phyloP scores from a whole-genome alignment of 2,113 vertebrate genomes.

The Dicaeum eximium region DNA sequence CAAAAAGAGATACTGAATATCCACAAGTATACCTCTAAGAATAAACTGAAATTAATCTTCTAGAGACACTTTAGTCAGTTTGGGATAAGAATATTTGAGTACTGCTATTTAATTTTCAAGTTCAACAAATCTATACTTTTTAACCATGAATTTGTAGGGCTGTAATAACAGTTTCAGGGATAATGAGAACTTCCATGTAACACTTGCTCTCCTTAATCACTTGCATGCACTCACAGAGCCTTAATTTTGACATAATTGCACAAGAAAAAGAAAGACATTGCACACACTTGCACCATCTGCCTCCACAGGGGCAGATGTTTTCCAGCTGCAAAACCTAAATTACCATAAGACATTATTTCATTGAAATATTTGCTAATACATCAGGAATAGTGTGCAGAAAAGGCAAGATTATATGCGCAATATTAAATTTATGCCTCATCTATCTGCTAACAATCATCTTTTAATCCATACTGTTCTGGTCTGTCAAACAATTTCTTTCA shows the following conservation, averaged over 20 bases:
- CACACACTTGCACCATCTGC: neutral
- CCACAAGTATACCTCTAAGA: neutral
- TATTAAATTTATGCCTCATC: neutral
- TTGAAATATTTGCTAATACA: neutral
- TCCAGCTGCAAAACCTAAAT: slow-evolving; percentile 31
- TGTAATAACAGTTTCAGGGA: neutral
- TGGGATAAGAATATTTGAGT: neutral
- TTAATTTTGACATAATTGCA: slow-evolving; percentile 15
- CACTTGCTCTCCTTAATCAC: neutral
- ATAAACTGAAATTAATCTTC: neutral
- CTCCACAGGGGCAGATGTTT: slow-evolving; percentile 8
- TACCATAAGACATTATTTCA: neutral
- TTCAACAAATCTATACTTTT: neutral
- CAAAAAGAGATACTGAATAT: neutral
- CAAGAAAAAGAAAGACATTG: neutral
- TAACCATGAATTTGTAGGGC: neutral
- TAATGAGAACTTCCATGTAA: neutral
- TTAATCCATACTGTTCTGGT: neutral
- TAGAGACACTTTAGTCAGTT: neutral
- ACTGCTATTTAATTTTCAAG: neutral
- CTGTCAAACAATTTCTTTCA: neutral
- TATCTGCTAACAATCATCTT: slow-evolving; percentile 1
- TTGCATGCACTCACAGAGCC: neutral
- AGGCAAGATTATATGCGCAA: neutral
- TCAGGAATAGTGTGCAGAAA: neutral